Percentiles rank a stretch among this genome's conserved stretches.
Evolutionary conservation across 1,140 invertebrate genomes (phyloP).

Genomic region (Bursaphelenchus mucronatus): DNA sequence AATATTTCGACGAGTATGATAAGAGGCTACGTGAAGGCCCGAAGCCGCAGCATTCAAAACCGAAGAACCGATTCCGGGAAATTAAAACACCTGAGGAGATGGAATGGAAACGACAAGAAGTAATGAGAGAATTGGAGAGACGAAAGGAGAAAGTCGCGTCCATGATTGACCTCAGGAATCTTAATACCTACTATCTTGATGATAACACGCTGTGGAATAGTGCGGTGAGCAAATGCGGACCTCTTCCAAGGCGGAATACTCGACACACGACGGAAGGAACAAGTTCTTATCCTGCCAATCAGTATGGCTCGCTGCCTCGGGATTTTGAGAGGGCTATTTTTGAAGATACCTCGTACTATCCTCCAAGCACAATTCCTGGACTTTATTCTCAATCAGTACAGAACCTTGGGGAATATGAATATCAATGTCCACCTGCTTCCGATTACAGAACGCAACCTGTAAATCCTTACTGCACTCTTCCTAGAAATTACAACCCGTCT

Average conservation of each 20-base stretch:
- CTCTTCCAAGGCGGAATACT: too few relatives aligned
- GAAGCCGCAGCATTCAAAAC: slow-evolving; percentile 12
- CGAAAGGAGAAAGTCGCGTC: slow-evolving; percentile 38
- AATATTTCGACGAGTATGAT: slow-evolving; percentile 52
- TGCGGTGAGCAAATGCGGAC: too few relatives aligned
- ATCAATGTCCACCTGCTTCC: too few relatives aligned
- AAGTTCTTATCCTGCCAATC: slow-evolving; percentile 2
- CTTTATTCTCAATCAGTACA: too few relatives aligned
- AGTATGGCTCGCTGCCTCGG: slow-evolving; percentile 55
- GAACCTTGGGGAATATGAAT: too few relatives aligned
- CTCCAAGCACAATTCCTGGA: too few relatives aligned
- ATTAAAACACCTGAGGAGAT: slow-evolving; percentile 35
- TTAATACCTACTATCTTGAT: not conserved
- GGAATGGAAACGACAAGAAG: slow-evolving; percentile 41
- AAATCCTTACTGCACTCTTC: too few relatives aligned
- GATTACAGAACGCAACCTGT: too few relatives aligned
- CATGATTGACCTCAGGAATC: slow-evolving; percentile 35
- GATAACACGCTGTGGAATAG: too few relatives aligned
- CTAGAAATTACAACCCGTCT: too few relatives aligned
- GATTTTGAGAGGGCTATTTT: slow-evolving; percentile 47
- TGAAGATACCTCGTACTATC: too few relatives aligned
- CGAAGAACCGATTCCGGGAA: slow-evolving; percentile 20
- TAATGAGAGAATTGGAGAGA: slow-evolving; percentile 49
- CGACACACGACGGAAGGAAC: too few relatives aligned
- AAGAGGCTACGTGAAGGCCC: slow-evolving; percentile 38